phyloP scores from a whole-genome alignment of 2,113 vertebrate genomes.

The Osmerus eperlanus region DNA sequence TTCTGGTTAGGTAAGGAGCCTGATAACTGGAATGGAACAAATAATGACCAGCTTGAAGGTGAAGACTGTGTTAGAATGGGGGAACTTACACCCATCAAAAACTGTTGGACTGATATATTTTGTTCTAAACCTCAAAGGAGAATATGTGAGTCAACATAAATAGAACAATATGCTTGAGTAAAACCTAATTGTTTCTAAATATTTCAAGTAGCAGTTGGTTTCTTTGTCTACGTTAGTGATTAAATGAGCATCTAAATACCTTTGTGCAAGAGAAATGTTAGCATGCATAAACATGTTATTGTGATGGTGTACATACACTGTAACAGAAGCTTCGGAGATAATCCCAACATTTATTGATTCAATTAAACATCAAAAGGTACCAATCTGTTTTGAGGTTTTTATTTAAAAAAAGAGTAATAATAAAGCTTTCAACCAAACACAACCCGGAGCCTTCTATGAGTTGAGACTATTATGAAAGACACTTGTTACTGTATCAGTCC shows the following conservation, averaged over 20 bases:
- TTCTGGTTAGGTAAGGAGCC: rapidly evolving
- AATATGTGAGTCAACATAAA: conserved; percentile 46
- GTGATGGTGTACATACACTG: no score
- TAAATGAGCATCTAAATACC: no score
- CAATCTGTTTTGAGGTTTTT: conserved; percentile 1
- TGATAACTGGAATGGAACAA: rapidly evolving
- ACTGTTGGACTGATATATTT: conserved; percentile 16
- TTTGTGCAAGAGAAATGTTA: no score
- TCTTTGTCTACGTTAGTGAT: no score
- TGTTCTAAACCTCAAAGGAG: rapidly evolving
- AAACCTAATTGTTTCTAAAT: background rate
- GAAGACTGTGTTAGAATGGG: conserved; percentile 53
- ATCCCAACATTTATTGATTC: background rate
- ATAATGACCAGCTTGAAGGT: background rate
- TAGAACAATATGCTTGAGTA: background rate
- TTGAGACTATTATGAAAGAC: background rate
- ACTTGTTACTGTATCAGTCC: no score
- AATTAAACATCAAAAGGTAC: conserved; percentile 1
- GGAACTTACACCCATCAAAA: rapidly evolving
- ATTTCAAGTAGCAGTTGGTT: no score
- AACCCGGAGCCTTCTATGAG: background rate
- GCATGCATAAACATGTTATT: no score
- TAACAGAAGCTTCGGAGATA: background rate
- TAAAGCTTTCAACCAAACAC: conserved; percentile 14
- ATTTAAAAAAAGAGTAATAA: conserved; percentile 23